These are phyloP conservation scores for Himalopsyche japonica DNA, from an alignment of 2,888 invertebrate species.

Conservation along the genomic window DNA sequence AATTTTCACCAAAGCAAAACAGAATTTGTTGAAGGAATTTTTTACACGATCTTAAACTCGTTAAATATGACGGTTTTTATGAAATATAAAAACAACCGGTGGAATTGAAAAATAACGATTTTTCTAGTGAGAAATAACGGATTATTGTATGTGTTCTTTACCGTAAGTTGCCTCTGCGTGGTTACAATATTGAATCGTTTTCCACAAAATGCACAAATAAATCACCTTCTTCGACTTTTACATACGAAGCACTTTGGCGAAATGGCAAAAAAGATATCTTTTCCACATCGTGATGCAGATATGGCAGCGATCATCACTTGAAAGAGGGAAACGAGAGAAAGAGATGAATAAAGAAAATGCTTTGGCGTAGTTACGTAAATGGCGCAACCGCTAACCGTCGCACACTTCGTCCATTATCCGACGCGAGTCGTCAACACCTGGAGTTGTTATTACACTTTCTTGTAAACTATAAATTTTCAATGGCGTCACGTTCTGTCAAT, in stretches of 20 bases:
- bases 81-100: too few relatives aligned
- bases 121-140: too few relatives aligned
- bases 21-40: too few relatives aligned
- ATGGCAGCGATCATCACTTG: background rate
- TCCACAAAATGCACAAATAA: background rate
- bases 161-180: background rate
- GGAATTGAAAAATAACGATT: too few relatives aligned
- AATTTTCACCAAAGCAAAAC: too few relatives aligned
- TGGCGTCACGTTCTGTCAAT: background rate
- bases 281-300: background rate
- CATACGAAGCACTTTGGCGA: background rate
- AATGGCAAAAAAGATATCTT: background rate
- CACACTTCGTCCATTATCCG: background rate
- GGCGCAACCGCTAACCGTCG: background rate
- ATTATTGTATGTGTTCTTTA: background rate
- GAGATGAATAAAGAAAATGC: background rate
- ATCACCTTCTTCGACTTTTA: background rate
- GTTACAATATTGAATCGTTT: background rate
- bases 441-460: background rate
- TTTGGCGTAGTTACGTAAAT: background rate
- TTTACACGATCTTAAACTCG: too few relatives aligned
- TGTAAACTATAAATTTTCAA: background rate
- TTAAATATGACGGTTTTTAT: too few relatives aligned
- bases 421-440: background rate
- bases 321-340: background rate